These are phyloP conservation scores for Teleogryllus occipitalis DNA, from an alignment of 1,140 invertebrate species.

Conservation along the genomic window DNA sequence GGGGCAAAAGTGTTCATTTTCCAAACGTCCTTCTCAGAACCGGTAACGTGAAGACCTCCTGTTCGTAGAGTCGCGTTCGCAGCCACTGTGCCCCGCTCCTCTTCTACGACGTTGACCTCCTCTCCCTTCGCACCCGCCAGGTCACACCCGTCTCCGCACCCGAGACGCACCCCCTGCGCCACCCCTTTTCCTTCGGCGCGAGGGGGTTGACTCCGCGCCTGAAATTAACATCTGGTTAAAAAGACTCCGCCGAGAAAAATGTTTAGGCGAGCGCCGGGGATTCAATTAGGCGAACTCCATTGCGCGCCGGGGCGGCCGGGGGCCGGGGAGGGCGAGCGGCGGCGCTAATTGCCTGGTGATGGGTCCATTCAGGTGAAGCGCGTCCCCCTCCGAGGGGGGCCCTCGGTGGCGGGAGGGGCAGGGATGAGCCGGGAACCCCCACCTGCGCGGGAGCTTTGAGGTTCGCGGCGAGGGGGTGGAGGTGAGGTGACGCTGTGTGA, in stretches of 20 bases:
- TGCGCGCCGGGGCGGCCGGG: background rate
- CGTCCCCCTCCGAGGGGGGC: too few relatives aligned
- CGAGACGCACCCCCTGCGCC: background rate
- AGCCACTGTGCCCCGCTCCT: background rate
- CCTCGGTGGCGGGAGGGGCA: too few relatives aligned
- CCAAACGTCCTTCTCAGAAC: too few relatives aligned
- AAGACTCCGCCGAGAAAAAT: background rate
- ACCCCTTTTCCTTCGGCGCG: background rate
- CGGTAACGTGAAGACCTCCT: too few relatives aligned
- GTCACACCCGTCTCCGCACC: background rate
- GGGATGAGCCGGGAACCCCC: too few relatives aligned
- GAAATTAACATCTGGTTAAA: slow-evolving; percentile 2
- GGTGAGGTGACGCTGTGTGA: too few relatives aligned
- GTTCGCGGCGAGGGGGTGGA: too few relatives aligned
- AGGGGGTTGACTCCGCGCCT: background rate
- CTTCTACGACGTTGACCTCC: background rate
- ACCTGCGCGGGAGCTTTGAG: too few relatives aligned
- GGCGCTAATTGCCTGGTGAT: background rate
- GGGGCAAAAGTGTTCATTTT: too few relatives aligned
- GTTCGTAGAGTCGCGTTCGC: too few relatives aligned
- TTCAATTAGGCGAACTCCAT: background rate
- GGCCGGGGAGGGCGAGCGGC: background rate
- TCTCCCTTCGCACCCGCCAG: background rate
- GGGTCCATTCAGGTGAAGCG: background rate
- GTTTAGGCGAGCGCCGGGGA: background rate